Evolutionary conservation across 2,113 vertebrate genomes (phyloP).

Genomic region (Rhea americana): DNA sequence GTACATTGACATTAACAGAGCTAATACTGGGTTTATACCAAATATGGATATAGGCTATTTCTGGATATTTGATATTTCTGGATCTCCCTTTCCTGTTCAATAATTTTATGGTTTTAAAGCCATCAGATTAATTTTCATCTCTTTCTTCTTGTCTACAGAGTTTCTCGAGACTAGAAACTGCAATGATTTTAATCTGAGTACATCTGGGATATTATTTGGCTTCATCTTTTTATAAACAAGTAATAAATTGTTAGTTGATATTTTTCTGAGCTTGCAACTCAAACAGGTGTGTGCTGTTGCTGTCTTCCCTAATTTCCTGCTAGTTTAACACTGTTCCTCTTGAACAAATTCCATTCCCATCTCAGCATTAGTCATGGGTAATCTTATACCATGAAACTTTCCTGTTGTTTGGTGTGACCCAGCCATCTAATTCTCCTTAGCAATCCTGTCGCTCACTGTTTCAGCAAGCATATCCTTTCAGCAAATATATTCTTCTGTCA

Average conservation of each 20-base stretch:
- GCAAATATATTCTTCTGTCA: not conserved
- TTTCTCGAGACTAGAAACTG: not conserved
- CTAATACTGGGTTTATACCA: not conserved
- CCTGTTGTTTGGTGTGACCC: conserved; percentile 11
- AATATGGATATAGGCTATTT: not conserved
- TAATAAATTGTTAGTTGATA: not conserved
- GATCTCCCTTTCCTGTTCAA: not conserved
- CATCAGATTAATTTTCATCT: conserved; percentile 12
- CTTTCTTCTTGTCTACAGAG: not conserved
- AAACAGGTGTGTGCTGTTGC: conserved; percentile 22
- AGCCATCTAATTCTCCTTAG: not conserved
- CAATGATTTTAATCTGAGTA: conserved; percentile 21
- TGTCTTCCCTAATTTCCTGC: conserved; percentile 17
- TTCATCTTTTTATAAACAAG: conserved; percentile 3
- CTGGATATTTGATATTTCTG: not conserved
- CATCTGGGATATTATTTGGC: conserved; percentile 9
- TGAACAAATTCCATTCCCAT: conserved; percentile 10
- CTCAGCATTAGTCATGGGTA: not conserved
- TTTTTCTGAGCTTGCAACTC: conserved; percentile 32
- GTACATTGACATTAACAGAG: not conserved
- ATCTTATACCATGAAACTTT: not conserved
- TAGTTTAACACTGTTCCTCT: conserved; percentile 13
- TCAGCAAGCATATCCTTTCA: not conserved
- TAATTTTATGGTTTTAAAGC: not conserved
- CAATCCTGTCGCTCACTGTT: conserved; percentile 18